Conservation (phyloP, 2,113 vertebrate genomes). For the Eupsittula cactorum region DNA sequence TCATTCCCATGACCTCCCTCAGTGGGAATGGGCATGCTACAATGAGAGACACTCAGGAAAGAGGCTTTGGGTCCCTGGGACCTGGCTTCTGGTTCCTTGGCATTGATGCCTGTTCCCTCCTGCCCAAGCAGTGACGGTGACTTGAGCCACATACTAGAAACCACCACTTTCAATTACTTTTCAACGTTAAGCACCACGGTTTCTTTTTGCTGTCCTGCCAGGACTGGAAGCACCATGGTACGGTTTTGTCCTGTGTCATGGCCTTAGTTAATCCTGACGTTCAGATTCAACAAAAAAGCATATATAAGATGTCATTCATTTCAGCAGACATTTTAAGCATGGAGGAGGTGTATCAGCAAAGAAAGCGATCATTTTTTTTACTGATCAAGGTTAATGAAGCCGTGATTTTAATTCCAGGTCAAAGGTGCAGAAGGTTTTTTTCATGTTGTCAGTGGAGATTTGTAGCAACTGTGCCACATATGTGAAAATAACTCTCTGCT, state of each 20-base stretch:
- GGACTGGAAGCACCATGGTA: fast-evolving
- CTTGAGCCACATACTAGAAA: background rate
- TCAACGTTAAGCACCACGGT: background rate
- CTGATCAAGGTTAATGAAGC: conserved; percentile 23
- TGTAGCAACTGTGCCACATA: conserved; percentile 31
- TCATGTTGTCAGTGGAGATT: background rate
- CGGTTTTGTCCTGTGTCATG: background rate
- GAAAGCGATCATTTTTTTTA: background rate
- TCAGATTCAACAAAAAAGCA: background rate
- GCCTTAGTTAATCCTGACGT: background rate
- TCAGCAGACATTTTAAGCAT: background rate
- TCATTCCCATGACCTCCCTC: background rate
- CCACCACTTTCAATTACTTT: background rate
- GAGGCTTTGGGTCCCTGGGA: background rate
- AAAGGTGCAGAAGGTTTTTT: background rate
- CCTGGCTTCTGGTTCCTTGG: background rate
- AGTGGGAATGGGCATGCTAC: background rate
- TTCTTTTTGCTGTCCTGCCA: background rate
- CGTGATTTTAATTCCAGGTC: conserved; percentile 14
- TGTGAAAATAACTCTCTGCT: conserved; percentile 34
- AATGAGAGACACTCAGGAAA: background rate
- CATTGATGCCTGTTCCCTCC: background rate
- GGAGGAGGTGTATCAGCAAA: background rate
- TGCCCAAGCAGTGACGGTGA: background rate
- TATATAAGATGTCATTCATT: background rate